Conservation (phyloP, 2,113 vertebrate genomes). For the Mirza zaza region DNA sequence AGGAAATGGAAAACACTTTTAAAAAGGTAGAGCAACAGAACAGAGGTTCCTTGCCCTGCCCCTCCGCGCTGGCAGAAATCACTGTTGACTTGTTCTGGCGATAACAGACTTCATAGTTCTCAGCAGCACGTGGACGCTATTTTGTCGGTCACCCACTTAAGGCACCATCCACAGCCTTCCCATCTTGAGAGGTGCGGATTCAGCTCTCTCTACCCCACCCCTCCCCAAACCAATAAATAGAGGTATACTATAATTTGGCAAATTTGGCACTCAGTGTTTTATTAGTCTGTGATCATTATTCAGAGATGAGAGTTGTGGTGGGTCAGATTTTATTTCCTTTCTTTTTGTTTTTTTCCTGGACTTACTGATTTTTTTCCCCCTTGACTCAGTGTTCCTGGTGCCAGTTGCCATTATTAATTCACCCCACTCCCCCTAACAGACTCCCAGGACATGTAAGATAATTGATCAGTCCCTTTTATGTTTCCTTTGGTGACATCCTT, state of each 20-base stretch:
- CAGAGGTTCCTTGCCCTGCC: neutral
- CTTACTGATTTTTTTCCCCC: neutral
- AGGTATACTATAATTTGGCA: neutral
- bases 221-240: neutral
- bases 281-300: neutral
- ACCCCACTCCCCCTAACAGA: neutral
- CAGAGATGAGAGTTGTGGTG: neutral
- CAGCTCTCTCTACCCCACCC: neutral
- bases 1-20: neutral
- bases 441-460: fast-evolving
- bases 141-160: too few species aligned
- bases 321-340: neutral
- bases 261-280: neutral
- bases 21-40: neutral
- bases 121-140: fast-evolving
- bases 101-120: neutral
- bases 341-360: neutral
- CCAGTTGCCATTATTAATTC: neutral
- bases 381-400: neutral
- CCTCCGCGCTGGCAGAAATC: neutral
- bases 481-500: neutral
- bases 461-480: neutral
- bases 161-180: neutral
- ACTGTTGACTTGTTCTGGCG: neutral
- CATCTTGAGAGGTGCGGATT: neutral